Evolutionary conservation across 2,888 invertebrate species (phyloP).

Genomic region (Cephus spinipes): DNA sequence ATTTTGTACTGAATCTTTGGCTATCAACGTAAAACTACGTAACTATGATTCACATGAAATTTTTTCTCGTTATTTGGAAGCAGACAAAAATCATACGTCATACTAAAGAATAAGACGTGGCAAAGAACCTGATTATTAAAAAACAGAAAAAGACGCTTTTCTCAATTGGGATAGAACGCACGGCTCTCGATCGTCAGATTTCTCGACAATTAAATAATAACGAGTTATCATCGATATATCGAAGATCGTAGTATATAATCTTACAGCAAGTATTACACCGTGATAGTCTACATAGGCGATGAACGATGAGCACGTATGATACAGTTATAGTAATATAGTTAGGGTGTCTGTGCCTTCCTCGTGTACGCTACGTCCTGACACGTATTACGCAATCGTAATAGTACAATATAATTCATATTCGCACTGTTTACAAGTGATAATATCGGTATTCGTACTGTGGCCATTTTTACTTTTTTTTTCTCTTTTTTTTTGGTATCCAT

Average conservation of each 20-base stretch:
- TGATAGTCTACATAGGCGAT: conserved; percentile 31
- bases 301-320: conserved; percentile 34
- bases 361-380: conserved; percentile 2
- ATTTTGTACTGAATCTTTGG: conserved; percentile 45
- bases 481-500: not conserved
- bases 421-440: not conserved
- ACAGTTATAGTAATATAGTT: conserved; percentile 8
- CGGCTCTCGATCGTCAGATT: not conserved
- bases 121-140: not conserved
- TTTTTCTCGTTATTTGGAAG: not conserved
- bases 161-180: not conserved
- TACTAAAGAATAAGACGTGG: not conserved
- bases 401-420: not conserved
- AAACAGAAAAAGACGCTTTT: not conserved
- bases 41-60: not conserved
- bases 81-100: not conserved
- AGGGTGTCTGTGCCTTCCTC: not conserved
- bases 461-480: not conserved
- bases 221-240: conserved; percentile 9
- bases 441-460: not conserved
- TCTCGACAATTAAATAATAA: not conserved
- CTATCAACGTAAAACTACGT: conserved; percentile 11
- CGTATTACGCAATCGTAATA: conserved; percentile 2
- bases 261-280: conserved; percentile 27
- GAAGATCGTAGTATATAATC: conserved; percentile 18